Evolutionary conservation across 1,140 invertebrate species (phyloP), one percentile per base, ranked within the genome.

Genomic region (Drosophila tani): DNA sequence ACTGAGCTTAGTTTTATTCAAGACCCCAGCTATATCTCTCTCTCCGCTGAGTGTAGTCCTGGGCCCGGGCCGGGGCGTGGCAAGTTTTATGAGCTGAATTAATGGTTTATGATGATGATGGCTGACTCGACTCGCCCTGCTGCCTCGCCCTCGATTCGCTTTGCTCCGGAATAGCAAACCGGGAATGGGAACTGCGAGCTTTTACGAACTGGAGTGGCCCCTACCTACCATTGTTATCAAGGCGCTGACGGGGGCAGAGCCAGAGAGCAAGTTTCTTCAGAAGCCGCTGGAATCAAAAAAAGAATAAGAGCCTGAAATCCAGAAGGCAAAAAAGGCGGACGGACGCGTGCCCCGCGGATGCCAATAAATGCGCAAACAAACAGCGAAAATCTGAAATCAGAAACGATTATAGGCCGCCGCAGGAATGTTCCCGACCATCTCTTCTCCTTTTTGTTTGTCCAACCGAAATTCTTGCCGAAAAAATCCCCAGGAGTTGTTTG

Each of bases 71-170:
- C 35, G 73, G 74, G 75, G 75, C 75, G 73, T 85, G 82, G 75
- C 80, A 68, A 19, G 29, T 43, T 87, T 87, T 86, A 87, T 86
- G 82, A 86, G 67, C 79, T 68, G 70, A 86, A 86, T 86, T 86
- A 86, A 86, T 86, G 83, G 83, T 76, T 87, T 87, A 70, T 79
- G 82, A 75, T 82, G 82, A 57, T 70, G 57, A 75, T 75, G 82
- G 70, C 80, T 68, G 81, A 60, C 68, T 76, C 56, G 70, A 53
- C 40, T 59, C 63, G 77, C 59, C 59, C 56, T 41, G 65, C 56
- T 47, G 73, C 47, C 70, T 38, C 46, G 60, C 40, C 63, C 49
- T 41, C 58, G 9, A 47, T 40, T 60, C 17, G 56, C 24, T 29
- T 40, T 71, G 65, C n/a, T 47, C 15, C 19, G n/a, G 29, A n/a